Evolutionary conservation across 2,888 invertebrate species (phyloP).

Genomic region (Synergus japonicus): DNA sequence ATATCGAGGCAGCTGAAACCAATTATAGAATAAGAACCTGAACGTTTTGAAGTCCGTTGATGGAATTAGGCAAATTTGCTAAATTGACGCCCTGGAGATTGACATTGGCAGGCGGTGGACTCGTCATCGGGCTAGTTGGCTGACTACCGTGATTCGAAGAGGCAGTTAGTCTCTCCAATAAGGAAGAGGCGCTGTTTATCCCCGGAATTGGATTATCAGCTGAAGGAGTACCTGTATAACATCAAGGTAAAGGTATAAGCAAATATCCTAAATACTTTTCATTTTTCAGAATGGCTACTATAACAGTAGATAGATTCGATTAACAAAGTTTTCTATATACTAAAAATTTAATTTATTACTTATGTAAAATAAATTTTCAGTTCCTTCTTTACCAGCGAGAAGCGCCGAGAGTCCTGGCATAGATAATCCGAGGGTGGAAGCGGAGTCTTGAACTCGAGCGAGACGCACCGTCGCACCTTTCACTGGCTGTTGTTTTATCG

Average conservation of each 20-base stretch:
- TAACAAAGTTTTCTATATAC: no score
- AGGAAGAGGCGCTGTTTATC: slow-evolving; percentile 78
- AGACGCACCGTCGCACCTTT: slow-evolving; percentile 78
- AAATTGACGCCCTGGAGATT: slow-evolving; percentile 86
- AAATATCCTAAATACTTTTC: not conserved
- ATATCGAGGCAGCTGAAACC: not conserved
- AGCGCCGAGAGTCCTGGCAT: slow-evolving; percentile 81
- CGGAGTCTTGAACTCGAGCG: slow-evolving; percentile 76
- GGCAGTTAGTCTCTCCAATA: slow-evolving; percentile 79
- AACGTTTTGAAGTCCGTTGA: slow-evolving; percentile 88
- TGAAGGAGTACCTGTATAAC: slow-evolving; percentile 79
- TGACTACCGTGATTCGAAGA: slow-evolving; percentile 73
- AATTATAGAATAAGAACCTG: slow-evolving; percentile 77
- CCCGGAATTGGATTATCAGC: slow-evolving; percentile 81
- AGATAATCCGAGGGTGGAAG: slow-evolving; percentile 79
- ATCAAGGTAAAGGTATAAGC: not conserved
- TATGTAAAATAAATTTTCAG: not conserved
- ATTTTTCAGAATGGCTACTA: not conserved
- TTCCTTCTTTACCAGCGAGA: slow-evolving; percentile 76
- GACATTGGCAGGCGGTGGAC: slow-evolving; percentile 80
- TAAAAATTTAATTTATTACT: no score
- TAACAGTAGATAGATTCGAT: no score
- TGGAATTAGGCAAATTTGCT: slow-evolving; percentile 81
- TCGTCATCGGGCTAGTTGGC: slow-evolving; percentile 81
- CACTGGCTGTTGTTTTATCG: slow-evolving; percentile 76